These are phyloP conservation scores for Sialis lutaria DNA, from an alignment of 2,888 invertebrate species.

Conservation along the genomic window DNA sequence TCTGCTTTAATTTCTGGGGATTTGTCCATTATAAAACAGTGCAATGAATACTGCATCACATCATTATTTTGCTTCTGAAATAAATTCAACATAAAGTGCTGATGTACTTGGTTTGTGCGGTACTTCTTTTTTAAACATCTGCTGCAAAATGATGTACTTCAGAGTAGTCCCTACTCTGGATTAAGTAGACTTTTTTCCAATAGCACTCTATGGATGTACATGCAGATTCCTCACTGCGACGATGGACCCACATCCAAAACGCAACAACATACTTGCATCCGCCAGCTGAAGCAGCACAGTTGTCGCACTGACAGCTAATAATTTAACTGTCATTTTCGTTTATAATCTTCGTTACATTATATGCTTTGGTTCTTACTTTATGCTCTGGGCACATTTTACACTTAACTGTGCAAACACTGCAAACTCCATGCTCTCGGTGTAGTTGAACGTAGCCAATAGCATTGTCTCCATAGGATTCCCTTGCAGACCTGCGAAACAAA, in stretches of 20 bases:
- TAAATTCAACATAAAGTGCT: too few species aligned
- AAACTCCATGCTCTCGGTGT: slow-evolving; percentile 7
- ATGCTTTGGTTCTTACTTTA: slow-evolving; percentile 7
- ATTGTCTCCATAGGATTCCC: slow-evolving; percentile 7
- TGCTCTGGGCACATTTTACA: slow-evolving; percentile 8
- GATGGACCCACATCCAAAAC: slow-evolving; percentile 9
- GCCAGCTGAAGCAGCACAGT: too few species aligned
- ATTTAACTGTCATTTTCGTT: slow-evolving; percentile 7
- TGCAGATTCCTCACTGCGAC: slow-evolving; percentile 8
- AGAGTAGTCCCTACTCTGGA: too few species aligned
- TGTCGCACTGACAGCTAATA: slow-evolving; percentile 2
- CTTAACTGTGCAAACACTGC: slow-evolving; percentile 10
- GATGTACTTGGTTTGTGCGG: too few species aligned
- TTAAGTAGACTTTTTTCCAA: slow-evolving; percentile 8
- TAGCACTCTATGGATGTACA: slow-evolving; percentile 7
- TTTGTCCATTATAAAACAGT: too few species aligned
- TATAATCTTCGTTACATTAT: slow-evolving; percentile 5
- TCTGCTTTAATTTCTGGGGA: too few species aligned
- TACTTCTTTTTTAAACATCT: too few species aligned
- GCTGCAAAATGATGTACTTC: too few species aligned
- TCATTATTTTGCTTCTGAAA: too few species aligned
- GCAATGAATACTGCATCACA: too few species aligned
- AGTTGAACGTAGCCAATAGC: slow-evolving; percentile 8
- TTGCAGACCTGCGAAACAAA: slow-evolving; percentile 3
- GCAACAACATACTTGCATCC: slow-evolving; percentile 10